Evolutionary conservation across 2,113 vertebrate species (phyloP), one percentile per base, ranked within the genome.

Genomic region (Myrmecobius fasciatus): DNA sequence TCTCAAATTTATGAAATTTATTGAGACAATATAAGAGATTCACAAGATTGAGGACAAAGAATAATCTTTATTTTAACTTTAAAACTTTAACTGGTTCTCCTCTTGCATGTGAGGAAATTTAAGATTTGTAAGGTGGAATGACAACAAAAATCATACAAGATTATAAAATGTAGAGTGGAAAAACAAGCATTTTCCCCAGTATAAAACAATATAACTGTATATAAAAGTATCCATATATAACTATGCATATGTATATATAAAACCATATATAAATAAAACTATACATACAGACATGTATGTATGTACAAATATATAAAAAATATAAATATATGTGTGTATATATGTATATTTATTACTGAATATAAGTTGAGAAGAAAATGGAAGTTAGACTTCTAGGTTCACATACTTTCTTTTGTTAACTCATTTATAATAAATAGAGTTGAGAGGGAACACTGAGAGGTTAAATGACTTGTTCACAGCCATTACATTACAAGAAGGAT

Each of bases 1-100:
- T 92, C 91, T 95, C 88, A 60, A 43, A 91, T 94, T 43, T 43
- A 43, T 43, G n/a, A 83, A 83, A 20, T 24, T 83, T 22, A 43
- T 43, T 83, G 67, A 31, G 67, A 83, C 17, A 43, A 43, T 43
- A 75, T 14, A 75, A n/a, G 5, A 83, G 20, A 43, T 43, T 83
- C 6, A 43, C 67, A 83, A 17, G 6, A 22, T 83, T 43, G 20
- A 83, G n/a, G 67, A 83, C 1, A 24, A 43, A 4, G n/a, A 83
- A 83, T 43, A 83, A 83, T 0, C 5, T 83, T 83, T n/a, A n/a
- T n/a, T n/a, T n/a, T n/a, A n/a, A n/a, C n/a, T n/a, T n/a, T n/a
- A n/a, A 83, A 83, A 83, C 36, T 67, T 36, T n/a, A 75, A n/a
- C 60, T 36, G 31, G 11, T 36, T 2, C 36, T n/a, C 14, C 17